Evolutionary conservation across 2,888 invertebrate genomes (phyloP).

Genomic region (Archaeoteleia sp.): DNA sequence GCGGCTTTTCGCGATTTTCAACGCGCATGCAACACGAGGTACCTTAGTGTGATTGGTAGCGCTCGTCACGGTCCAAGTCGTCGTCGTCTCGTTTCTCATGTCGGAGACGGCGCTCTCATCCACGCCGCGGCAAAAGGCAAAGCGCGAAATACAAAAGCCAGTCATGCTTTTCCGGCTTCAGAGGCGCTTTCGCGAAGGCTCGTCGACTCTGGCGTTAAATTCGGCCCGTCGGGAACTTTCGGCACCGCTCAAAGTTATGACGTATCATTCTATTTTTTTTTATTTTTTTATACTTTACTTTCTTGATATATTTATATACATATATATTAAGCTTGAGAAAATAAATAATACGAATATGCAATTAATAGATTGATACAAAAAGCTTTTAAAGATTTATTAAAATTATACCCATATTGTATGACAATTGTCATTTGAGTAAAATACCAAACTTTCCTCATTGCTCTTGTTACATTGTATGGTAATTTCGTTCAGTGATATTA

Average conservation of each 20-base stretch:
- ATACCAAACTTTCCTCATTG: no score
- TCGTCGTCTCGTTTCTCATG: conserved; percentile 42
- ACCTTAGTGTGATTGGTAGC: conserved; percentile 29
- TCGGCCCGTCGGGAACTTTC: conserved; percentile 61
- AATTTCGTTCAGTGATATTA: no score
- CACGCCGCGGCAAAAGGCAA: conserved; percentile 52
- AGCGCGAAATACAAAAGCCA: conserved; percentile 52
- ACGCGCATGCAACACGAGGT: conserved; percentile 35
- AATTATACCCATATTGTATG: no score
- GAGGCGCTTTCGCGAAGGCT: conserved; percentile 34
- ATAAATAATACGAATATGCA: no score
- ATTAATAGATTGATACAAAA: no score
- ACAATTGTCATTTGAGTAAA: no score
- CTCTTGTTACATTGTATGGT: no score
- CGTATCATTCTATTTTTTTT: conserved; percentile 7
- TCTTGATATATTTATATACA: no score
- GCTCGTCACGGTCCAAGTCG: conserved; percentile 34
- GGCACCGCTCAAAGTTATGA: conserved; percentile 7
- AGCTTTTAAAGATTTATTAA: no score
- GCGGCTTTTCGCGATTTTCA: conserved; percentile 46
- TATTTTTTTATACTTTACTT: conserved; percentile 7
- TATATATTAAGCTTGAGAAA: no score
- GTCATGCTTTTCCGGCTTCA: conserved; percentile 42
- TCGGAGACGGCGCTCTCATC: no score
- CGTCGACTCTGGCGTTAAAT: conserved; percentile 64